Evolutionary conservation across 2,888 invertebrate genomes (phyloP).

Genomic region (Drosophila sordidula): DNA sequence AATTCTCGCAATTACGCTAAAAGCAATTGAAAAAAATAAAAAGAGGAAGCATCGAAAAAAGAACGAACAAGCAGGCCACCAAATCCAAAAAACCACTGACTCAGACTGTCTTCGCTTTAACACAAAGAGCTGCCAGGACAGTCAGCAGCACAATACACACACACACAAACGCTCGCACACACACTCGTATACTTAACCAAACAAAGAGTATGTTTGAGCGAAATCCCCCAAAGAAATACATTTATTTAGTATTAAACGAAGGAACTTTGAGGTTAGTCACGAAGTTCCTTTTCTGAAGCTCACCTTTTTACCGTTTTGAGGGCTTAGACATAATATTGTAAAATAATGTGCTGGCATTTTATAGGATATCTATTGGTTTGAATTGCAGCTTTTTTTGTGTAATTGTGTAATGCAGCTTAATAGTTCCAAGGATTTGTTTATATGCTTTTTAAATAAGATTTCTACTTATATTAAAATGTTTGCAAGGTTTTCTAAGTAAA

Average conservation of each 20-base stretch:
- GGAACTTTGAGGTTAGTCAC: constrained; percentile 24
- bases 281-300: constrained; percentile 8
- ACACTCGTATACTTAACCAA: constrained; percentile 21
- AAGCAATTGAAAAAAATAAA: constrained; percentile 72
- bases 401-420: too few species aligned
- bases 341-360: background rate
- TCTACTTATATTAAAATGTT: background rate
- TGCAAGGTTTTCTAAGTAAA: background rate
- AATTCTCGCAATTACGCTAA: constrained; percentile 81
- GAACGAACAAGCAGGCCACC: constrained; percentile 14
- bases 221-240: constrained; percentile 26
- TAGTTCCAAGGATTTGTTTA: too few species aligned
- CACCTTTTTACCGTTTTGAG: constrained; percentile 4
- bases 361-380: background rate
- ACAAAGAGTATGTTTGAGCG: constrained; percentile 37
- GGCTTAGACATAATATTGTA: background rate
- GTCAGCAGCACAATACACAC: constrained; percentile 19
- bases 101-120: constrained; percentile 36
- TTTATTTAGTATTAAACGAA: constrained; percentile 4
- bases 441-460: too few species aligned
- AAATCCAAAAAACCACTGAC: constrained; percentile 29
- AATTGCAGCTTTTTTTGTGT: too few species aligned
- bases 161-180: constrained; percentile 9
- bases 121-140: constrained; percentile 51
- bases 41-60: constrained; percentile 10